These are phyloP conservation scores for Barypeithes pellucidus DNA, from an alignment of 2,888 invertebrate genomes.

Conservation along the genomic window DNA sequence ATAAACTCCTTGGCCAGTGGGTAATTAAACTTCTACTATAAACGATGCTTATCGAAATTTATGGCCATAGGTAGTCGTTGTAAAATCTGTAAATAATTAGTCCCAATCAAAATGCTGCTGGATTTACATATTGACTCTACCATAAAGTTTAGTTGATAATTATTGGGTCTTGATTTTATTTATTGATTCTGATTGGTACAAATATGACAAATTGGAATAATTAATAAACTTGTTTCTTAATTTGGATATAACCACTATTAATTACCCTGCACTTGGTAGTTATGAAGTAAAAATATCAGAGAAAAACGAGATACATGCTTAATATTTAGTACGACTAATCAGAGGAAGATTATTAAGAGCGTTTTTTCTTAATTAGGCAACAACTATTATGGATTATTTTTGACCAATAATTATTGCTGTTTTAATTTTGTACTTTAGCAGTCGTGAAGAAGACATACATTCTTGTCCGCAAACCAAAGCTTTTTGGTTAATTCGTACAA, in stretches of 20 bases:
- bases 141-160: conserved; percentile 47
- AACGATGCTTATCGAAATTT: conserved; percentile 41
- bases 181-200: conserved; percentile 49
- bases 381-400: no score
- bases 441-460: no score
- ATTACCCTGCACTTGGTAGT: conserved; percentile 4
- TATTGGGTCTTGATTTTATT: conserved; percentile 46
- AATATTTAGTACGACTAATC: not conserved
- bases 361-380: no score
- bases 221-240: conserved; percentile 36
- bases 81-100: conserved; percentile 44
- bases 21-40: conserved; percentile 30
- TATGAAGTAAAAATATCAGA: not conserved
- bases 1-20: not conserved
- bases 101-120: conserved; percentile 38
- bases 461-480: no score
- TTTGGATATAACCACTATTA: conserved; percentile 31
- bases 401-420: no score
- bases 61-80: conserved; percentile 34
- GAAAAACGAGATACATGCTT: not conserved
- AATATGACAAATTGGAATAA: conserved; percentile 39
- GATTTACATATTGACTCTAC: conserved; percentile 43
- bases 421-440: no score
- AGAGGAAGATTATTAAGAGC: not conserved
- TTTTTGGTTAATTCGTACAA: no score